Evolutionary conservation across 2,797 vertebrate species (phyloP).

Genomic region (Microctenopoma steveboyesi): DNA sequence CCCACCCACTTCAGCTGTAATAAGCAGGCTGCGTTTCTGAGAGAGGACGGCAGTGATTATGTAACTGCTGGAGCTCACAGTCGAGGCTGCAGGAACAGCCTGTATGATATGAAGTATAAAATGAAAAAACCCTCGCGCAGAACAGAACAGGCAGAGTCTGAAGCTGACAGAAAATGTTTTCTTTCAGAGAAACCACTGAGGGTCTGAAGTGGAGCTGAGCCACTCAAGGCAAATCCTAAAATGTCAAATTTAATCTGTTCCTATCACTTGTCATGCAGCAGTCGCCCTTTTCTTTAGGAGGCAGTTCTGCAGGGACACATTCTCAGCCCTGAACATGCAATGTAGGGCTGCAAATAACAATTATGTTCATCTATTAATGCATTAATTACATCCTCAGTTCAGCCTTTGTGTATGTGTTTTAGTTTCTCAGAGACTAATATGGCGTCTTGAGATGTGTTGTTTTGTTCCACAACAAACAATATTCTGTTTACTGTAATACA

Average conservation of each 20-base stretch:
- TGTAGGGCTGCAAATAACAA: background rate
- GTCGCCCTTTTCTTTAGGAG: background rate
- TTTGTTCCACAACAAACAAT: background rate
- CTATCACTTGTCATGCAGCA: background rate
- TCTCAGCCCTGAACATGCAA: background rate
- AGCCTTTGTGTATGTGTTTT: background rate
- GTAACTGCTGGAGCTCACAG: conserved; percentile 56
- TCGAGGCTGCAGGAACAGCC: conserved; percentile 28
- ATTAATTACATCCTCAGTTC: background rate
- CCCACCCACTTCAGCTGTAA: conserved; percentile 62
- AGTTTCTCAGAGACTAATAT: background rate
- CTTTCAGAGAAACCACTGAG: background rate
- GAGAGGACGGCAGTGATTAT: conserved; percentile 64
- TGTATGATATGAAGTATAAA: conserved; percentile 29
- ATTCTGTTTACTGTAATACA: background rate
- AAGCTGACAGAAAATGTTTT: conserved; percentile 2
- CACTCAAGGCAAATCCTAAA: background rate
- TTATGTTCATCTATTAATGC: too few species aligned
- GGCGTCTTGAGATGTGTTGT: background rate
- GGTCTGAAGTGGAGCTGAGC: background rate
- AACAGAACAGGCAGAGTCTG: background rate
- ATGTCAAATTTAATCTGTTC: background rate
- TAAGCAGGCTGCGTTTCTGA: conserved; percentile 61
- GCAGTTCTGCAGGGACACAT: background rate
- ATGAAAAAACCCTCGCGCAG: conserved; percentile 22